phyloP scores from a whole-genome alignment of 2,888 invertebrate genomes.

The Labia minor region DNA sequence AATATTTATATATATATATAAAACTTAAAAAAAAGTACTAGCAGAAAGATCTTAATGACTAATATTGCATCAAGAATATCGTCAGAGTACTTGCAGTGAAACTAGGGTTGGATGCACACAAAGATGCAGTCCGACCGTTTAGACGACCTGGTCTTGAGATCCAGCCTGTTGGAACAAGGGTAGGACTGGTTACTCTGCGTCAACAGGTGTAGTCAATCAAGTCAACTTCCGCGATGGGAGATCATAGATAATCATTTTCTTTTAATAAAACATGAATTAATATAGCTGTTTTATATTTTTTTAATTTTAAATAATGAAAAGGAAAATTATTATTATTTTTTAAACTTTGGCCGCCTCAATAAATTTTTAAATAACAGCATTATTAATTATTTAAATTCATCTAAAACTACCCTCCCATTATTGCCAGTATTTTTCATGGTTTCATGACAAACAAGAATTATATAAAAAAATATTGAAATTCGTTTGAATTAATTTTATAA shows the following conservation, averaged over 20 bases:
- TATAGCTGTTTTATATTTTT: no score
- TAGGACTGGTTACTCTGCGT: conserved; percentile 13
- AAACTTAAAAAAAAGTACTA: conserved; percentile 15
- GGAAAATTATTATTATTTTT: no score
- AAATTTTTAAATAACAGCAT: no score
- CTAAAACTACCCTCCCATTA: no score
- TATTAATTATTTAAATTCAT: no score
- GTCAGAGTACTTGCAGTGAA: conserved; percentile 26
- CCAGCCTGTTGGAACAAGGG: conserved; percentile 24
- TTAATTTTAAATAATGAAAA: no score
- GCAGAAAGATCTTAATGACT: conserved; percentile 21
- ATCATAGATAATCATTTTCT: background rate
- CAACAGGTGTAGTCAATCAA: conserved; percentile 4
- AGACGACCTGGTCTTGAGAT: conserved; percentile 22
- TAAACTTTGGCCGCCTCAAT: no score
- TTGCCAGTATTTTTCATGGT: no score
- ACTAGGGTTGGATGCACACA: conserved; percentile 25
- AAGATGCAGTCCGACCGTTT: conserved; percentile 25
- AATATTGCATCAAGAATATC: conserved; percentile 23
- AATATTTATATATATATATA: background rate
- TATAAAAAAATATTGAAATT: no score
- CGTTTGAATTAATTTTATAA: no score
- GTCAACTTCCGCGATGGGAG: conserved; percentile 3
- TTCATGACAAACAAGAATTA: no score
- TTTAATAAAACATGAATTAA: no score